These are phyloP conservation scores for Sitta carolinensis DNA, from an alignment of 2,797 vertebrate species.

Conservation along the genomic window DNA sequence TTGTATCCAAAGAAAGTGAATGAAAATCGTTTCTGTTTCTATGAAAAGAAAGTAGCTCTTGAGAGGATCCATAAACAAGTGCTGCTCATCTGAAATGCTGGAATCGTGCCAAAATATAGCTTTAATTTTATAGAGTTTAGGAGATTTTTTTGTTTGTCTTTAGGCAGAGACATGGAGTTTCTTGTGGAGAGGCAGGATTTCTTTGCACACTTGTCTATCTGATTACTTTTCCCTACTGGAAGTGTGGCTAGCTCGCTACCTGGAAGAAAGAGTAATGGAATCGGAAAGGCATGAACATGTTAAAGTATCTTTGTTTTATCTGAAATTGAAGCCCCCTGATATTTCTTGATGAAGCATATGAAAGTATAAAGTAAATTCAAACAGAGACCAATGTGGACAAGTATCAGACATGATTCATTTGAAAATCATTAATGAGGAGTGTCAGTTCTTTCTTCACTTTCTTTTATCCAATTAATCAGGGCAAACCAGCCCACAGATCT, in stretches of 20 bases:
- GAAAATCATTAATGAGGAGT: neutral
- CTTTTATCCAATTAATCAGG: neutral
- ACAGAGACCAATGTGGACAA: neutral
- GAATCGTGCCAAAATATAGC: neutral
- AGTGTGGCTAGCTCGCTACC: neutral
- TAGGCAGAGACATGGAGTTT: neutral
- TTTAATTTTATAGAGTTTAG: neutral
- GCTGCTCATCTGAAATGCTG: neutral
- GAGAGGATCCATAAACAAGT: neutral
- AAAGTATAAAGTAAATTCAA: neutral
- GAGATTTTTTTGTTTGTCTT: neutral
- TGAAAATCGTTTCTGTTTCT: neutral
- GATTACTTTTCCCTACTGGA: neutral
- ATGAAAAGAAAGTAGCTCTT: neutral
- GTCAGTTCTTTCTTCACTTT: neutral
- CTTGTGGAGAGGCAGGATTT: neutral
- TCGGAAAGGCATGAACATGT: neutral
- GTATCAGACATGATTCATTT: neutral
- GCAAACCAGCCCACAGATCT: neutral
- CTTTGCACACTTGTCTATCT: neutral
- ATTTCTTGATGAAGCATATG: neutral
- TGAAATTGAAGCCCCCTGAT: neutral
- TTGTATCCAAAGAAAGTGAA: neutral
- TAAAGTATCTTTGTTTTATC: neutral
- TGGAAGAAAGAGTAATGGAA: neutral